Evolutionary conservation across 64 coral and sea anemone species (phyloP), one percentile per base, ranked within the genome.

Genomic region (Anthopleura sola): DNA sequence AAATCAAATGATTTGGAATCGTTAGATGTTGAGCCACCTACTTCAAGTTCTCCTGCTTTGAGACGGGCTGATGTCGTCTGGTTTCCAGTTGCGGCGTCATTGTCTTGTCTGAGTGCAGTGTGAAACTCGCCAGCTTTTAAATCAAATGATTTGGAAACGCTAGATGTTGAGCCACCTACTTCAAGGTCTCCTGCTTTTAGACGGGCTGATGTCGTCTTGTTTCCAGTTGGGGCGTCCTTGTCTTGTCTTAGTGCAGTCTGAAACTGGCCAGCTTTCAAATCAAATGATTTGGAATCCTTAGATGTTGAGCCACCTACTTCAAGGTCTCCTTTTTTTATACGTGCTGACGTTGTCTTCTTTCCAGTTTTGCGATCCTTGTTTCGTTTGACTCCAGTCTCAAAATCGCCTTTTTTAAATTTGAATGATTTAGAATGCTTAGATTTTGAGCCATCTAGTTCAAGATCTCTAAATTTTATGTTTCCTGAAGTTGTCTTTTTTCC

Each of bases 91-190:
- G 9, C 6, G 9, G 39, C 5, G 48, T 87, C 40, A 13, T 9
- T 83, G 39, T 88, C 78, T 82, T 48, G n/a, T 26, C 60, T 68
- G 14, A 88, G 0, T 81, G 3, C 60, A 88, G 87, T 82, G 44
- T 81, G 18, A 1, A 88, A 55, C 26, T 82, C 87, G 28, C 78
- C n/a, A n/a, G n/a, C n/a, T n/a, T n/a, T n/a, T n/a, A n/a, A n/a
- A 3, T 44, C 39, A 44, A 44, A 44, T 33, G 86, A 81, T 81
- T 80, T 62, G 5, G 21, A 38, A 60, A 80, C 19, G 17, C 36
- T 44, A 6, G 86, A 87, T 53, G 33, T 77, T 48, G 17, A 32
- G 23, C 23, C 55, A 37, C 5, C 18, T 28, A 88, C 33, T 64
- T 62, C 23, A 39, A 82, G 1, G 44, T 82, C 78, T 29, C 51